Evolutionary conservation across 1,140 invertebrate species (phyloP).

Genomic region (Halotydeus destructor): DNA sequence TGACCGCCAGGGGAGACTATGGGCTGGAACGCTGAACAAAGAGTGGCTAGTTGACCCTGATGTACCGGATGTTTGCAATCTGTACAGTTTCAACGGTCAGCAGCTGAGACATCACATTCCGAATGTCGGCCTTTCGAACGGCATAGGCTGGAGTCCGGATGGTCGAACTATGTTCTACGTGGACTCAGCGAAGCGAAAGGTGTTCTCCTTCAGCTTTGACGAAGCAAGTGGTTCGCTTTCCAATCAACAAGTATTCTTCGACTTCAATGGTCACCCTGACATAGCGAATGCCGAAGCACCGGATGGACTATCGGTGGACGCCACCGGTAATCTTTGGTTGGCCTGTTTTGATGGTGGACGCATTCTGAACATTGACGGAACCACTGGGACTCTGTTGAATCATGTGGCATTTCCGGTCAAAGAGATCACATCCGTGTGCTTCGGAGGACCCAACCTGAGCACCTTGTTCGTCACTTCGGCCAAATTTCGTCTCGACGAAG

Average conservation of each 20-base stretch:
- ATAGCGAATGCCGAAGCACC: conserved; percentile 25
- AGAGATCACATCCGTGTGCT: conserved; percentile 44
- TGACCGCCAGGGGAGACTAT: conserved; percentile 50
- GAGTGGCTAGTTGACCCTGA: conserved; percentile 18
- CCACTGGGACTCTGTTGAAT: conserved; percentile 16
- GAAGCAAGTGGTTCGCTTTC: conserved; percentile 31
- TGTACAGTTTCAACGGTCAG: conserved; percentile 7
- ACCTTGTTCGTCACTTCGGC: conserved; percentile 52
- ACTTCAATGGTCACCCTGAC: conserved; percentile 16
- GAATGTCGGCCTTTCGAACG: conserved; percentile 45
- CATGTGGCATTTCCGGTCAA: conserved; percentile 23
- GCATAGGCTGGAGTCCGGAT: conserved; percentile 49
- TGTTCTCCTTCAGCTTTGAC: conserved; percentile 48
- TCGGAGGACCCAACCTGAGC: conserved; percentile 50
- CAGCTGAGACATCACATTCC: conserved; percentile 14
- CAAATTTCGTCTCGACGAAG: conserved; percentile 24
- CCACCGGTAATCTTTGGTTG: conserved; percentile 45
- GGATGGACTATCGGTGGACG: conserved; percentile 53
- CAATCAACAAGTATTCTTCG: background rate
- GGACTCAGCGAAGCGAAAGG: conserved; percentile 24
- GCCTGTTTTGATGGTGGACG: conserved; percentile 36
- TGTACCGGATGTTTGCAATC: conserved; percentile 15
- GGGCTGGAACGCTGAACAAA: conserved; percentile 36
- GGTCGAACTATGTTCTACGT: conserved; percentile 34
- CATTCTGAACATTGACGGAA: conserved; percentile 23